Evolutionary conservation across 2,797 vertebrate genomes (phyloP), one percentile per base, ranked within the genome.

Genomic region (Discoglossus pictus): DNA sequence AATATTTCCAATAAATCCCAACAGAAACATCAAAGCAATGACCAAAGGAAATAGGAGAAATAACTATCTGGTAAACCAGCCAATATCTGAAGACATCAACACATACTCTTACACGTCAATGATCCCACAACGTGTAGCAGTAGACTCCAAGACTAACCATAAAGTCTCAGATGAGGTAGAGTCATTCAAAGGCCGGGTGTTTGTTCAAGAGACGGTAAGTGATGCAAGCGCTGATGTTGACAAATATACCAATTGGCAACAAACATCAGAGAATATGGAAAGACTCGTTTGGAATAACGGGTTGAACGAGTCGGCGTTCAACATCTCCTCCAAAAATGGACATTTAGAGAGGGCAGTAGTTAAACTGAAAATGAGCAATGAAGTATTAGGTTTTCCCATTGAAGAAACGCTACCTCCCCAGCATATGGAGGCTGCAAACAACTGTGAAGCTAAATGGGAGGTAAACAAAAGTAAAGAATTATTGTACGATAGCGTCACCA

Each of bases 331-430:
- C 7, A 76, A 76, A 1, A 75, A 85, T 2, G 23, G 67, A 1
- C 4, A 78, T 15, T 62, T 40, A 52, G 78, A 85, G 42, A 51
- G 78, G 6, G 75, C 84, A 58, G 82, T 91, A 72, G 76, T 73
- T 8, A 77, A 89, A 31, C 53, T 79, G 7, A 65, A 80, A 18
- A 9, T 53, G 35, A 39, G 18, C 2, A 3, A 42, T 1, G 52
- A 82, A 47, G 75, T 56, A 10, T 68, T 89, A 4, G 77, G 1
- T 0, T 81, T 75, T 47, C 82, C 88, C 11, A 55, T 75, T 40
- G 82, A 89, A 64, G 84, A 88, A 75, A 87, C 78, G 0, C 52
- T 75, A 4, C 83, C 77, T 1, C 56, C 73, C 27, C 75, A 78
- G 34, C 63, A 56, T 18, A 2, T 38, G 35, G 31, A 34, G 1